phyloP scores from a whole-genome alignment of 2,797 vertebrate species.

The Catharus ustulatus region DNA sequence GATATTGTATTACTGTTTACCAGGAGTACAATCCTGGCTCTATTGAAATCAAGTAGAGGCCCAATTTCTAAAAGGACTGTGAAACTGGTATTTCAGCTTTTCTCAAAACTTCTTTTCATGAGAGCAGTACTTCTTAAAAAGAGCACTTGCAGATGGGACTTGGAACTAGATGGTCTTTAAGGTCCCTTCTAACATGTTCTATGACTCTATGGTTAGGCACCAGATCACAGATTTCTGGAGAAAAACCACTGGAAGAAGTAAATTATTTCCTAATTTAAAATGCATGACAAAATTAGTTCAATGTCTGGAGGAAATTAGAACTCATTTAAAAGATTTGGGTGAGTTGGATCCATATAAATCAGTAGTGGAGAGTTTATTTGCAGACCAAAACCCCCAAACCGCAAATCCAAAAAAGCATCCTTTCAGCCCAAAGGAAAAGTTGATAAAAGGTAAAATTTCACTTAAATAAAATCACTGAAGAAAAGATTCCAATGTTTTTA shows the following conservation, averaged over 20 bases:
- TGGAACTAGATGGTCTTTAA: background rate
- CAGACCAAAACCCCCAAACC: too few relatives aligned
- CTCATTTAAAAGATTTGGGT: background rate
- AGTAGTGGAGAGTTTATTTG: background rate
- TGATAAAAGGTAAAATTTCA: background rate
- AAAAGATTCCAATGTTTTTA: background rate
- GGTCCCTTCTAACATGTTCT: background rate
- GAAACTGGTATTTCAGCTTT: background rate
- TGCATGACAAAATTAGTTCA: background rate
- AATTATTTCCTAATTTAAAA: background rate
- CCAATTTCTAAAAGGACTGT: background rate
- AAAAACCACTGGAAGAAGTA: background rate
- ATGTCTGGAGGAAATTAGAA: background rate
- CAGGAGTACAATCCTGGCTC: background rate
- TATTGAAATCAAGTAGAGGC: background rate
- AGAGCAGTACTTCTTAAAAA: background rate
- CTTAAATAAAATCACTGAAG: background rate
- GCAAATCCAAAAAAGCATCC: background rate
- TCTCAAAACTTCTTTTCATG: background rate
- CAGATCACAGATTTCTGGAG: background rate
- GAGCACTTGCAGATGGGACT: background rate
- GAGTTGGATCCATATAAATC: background rate
- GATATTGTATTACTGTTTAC: background rate
- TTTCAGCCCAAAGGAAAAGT: background rate
- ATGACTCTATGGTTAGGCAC: background rate